Conservation (phyloP, 1,140 invertebrate genomes). For the Cepaea nemoralis region DNA sequence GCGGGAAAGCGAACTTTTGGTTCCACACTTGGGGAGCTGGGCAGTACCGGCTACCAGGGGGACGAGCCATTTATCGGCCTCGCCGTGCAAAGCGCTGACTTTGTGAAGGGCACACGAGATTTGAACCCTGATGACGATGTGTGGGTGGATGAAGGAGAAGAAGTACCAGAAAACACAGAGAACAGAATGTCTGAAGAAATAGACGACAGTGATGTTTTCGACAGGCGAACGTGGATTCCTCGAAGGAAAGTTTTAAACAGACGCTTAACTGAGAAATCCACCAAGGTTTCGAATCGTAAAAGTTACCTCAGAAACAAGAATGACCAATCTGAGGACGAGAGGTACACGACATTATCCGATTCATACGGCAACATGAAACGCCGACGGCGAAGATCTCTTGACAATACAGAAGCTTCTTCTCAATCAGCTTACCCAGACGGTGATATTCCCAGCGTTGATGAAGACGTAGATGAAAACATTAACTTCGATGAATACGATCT, state of each 20-base stretch:
- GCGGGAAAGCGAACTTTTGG: constrained; percentile 41
- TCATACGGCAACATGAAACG: constrained; percentile 41
- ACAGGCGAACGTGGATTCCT: constrained; percentile 29
- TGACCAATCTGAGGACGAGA: not conserved
- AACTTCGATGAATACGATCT: not conserved
- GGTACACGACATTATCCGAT: not conserved
- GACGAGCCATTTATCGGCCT: constrained; percentile 39
- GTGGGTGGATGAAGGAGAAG: constrained; percentile 17
- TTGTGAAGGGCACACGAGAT: constrained; percentile 6
- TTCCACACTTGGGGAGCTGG: constrained; percentile 22
- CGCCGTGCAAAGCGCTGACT: constrained; percentile 35
- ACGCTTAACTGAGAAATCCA: not conserved
- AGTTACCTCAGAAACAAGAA: constrained; percentile 10
- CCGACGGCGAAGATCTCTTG: constrained; percentile 37
- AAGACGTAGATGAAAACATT: not conserved
- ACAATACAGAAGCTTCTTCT: constrained; percentile 1
- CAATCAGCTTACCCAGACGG: not conserved
- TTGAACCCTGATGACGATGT: not conserved
- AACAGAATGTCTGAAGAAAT: constrained; percentile 32
- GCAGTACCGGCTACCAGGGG: constrained; percentile 6
- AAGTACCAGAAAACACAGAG: constrained; percentile 17
- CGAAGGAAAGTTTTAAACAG: constrained; percentile 29
- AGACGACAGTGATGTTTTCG: constrained; percentile 41
- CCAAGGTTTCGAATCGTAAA: not conserved
- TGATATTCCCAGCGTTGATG: not conserved